phyloP scores from a whole-genome alignment of 1,140 invertebrate species.

The Batillaria attramentaria region DNA sequence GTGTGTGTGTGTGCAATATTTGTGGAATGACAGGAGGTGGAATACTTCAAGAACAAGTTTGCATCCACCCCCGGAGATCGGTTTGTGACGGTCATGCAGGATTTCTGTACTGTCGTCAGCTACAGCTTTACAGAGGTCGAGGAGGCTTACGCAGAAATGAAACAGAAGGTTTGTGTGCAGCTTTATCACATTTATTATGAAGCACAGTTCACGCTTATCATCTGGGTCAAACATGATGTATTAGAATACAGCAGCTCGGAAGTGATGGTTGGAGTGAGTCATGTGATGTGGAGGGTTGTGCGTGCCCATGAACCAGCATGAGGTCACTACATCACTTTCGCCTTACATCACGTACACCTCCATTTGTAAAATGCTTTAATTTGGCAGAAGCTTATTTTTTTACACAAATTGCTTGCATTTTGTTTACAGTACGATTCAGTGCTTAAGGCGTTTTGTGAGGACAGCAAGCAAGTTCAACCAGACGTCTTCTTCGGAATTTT shows the following conservation, averaged over 20 bases:
- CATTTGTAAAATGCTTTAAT: neutral
- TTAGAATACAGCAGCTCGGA: no score
- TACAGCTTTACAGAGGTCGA: conserved; percentile 93
- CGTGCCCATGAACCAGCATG: neutral
- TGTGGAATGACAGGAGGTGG: conserved; percentile 86
- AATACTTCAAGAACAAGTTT: conserved; percentile 86
- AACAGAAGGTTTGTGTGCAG: conserved; percentile 76
- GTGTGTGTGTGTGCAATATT: neutral
- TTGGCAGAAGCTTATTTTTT: neutral
- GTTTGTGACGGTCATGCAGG: conserved; percentile 94
- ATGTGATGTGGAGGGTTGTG: neutral
- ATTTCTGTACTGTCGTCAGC: conserved; percentile 93
- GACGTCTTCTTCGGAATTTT: conserved; percentile 98
- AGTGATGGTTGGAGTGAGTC: no score
- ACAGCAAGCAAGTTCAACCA: conserved; percentile 87
- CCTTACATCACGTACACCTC: neutral
- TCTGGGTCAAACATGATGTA: no score
- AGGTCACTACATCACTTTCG: neutral
- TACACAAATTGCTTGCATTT: neutral
- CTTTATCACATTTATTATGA: no score
- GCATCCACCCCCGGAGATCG: conserved; percentile 79
- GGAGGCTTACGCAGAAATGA: conserved; percentile 93
- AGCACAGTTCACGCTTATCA: no score
- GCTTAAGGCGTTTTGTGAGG: conserved; percentile 91
- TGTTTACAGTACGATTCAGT: conserved; percentile 84